Evolutionary conservation across 2,888 invertebrate species (phyloP).

Genomic region (Agelastica alni): DNA sequence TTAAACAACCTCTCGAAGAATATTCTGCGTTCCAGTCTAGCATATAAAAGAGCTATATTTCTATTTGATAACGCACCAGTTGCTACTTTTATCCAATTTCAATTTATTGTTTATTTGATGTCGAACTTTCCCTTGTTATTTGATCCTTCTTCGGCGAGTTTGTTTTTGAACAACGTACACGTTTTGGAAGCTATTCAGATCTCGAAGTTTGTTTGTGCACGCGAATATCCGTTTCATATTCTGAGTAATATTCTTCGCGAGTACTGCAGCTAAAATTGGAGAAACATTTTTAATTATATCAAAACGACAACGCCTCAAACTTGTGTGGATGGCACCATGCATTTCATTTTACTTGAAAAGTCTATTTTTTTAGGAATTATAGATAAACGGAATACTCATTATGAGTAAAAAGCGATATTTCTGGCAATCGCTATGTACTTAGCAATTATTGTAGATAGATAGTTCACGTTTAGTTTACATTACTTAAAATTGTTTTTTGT

Average conservation of each 20-base stretch:
- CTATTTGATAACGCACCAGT: too few relatives aligned
- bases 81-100: neutral
- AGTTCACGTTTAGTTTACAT: too few relatives aligned
- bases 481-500: too few relatives aligned
- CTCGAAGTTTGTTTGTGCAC: slow-evolving; percentile 16
- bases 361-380: too few relatives aligned
- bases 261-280: slow-evolving; percentile 11
- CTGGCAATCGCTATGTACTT: too few relatives aligned
- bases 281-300: slow-evolving; percentile 3
- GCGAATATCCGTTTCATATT: slow-evolving; percentile 34
- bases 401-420: too few relatives aligned
- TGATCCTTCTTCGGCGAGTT: slow-evolving; percentile 29
- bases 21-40: slow-evolving; percentile 1
- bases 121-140: slow-evolving; percentile 15
- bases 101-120: neutral
- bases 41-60: slow-evolving; percentile 10
- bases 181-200: slow-evolving; percentile 17
- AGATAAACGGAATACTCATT: too few relatives aligned
- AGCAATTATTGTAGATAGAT: too few relatives aligned
- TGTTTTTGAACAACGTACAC: slow-evolving; percentile 28
- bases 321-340: slow-evolving; percentile 19
- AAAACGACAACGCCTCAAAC: neutral
- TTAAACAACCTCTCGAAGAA: slow-evolving; percentile 1
- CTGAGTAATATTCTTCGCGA: slow-evolving; percentile 24
- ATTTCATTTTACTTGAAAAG: too few relatives aligned